These are phyloP conservation scores for Drymodes brunneopygia DNA, from an alignment of 2,113 vertebrate species.

Conservation along the genomic window DNA sequence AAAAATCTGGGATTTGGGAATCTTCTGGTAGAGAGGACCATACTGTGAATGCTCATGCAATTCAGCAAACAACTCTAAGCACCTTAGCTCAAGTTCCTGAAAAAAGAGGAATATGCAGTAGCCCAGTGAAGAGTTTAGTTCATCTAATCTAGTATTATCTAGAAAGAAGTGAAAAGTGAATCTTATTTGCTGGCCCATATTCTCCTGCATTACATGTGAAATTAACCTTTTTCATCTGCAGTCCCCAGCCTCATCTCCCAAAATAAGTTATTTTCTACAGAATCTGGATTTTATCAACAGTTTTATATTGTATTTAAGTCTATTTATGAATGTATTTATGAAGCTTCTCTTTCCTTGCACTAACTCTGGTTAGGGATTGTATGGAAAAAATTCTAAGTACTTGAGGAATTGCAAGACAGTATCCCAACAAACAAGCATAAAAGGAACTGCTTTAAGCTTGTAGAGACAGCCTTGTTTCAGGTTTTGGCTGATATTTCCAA, in stretches of 20 bases:
- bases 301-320: not conserved
- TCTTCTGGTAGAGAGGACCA: not conserved
- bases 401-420: not conserved
- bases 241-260: not conserved
- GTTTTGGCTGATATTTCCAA: not conserved
- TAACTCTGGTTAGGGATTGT: not conserved
- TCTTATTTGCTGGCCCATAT: not conserved
- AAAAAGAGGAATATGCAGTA: not conserved
- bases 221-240: not conserved
- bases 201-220: not conserved
- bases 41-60: not conserved
- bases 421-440: not conserved
- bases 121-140: not conserved
- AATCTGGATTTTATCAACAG: not conserved
- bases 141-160: not conserved
- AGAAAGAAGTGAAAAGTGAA: not conserved
- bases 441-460: not conserved
- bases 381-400: not conserved
- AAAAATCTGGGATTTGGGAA: not conserved
- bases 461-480: not conserved
- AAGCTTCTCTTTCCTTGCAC: not conserved
- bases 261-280: not conserved
- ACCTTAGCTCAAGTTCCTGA: not conserved
- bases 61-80: not conserved
- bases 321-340: not conserved